These are phyloP conservation scores for Karalla daura DNA, from an alignment of 2,797 vertebrate genomes.

Conservation along the genomic window DNA sequence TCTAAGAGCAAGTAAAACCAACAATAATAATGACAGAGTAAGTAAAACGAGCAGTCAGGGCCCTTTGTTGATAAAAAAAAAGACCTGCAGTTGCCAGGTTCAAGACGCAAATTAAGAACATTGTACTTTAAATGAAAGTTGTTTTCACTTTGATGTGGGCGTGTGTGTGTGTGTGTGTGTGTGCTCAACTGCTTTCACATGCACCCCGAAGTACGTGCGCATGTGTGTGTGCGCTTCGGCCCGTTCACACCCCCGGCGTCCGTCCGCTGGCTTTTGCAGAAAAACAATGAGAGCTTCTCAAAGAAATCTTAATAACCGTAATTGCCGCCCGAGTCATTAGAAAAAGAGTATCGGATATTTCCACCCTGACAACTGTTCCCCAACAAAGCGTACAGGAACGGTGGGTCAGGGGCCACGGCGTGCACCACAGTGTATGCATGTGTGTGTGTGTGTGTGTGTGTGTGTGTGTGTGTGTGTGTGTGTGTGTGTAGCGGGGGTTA, in stretches of 20 bases:
- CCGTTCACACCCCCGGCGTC: slow-evolving; percentile 58
- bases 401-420: slow-evolving; percentile 23
- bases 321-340: slow-evolving; percentile 73
- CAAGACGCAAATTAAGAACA: too few species aligned
- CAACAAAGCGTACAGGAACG: slow-evolving; percentile 63
- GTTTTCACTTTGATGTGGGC: slow-evolving; percentile 7
- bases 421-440: too few species aligned
- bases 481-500: slow-evolving; percentile 43
- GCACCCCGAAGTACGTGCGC: slow-evolving; percentile 38
- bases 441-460: slow-evolving; percentile 33
- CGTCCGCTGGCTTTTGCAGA: slow-evolving; percentile 61
- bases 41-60: too few species aligned
- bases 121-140: slow-evolving; percentile 37
- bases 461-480: slow-evolving; percentile 31
- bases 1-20: too few species aligned
- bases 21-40: too few species aligned
- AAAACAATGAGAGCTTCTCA: slow-evolving; percentile 63
- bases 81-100: too few species aligned
- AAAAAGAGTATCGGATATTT: slow-evolving; percentile 79
- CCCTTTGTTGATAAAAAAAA: too few species aligned
- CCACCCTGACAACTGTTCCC: slow-evolving; percentile 77
- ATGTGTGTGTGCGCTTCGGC: slow-evolving; percentile 23
- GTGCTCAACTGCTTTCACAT: slow-evolving; percentile 8
- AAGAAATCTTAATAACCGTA: slow-evolving; percentile 75
- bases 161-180: slow-evolving; percentile 17